Conservation (phyloP, 1,140 invertebrate species). For the Apis laboriosa region DNA sequence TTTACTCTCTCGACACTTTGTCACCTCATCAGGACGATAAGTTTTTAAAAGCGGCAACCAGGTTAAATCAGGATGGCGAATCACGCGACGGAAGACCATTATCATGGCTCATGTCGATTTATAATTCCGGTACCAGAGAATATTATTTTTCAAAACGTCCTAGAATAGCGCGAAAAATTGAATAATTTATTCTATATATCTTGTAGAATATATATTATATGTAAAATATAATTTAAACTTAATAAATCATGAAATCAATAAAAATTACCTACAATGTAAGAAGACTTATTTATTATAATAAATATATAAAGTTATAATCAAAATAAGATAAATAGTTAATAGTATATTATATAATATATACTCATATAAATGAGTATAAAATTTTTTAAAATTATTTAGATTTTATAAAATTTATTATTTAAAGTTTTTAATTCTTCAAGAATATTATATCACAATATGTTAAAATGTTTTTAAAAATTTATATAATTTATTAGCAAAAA, state of each 20-base stretch:
- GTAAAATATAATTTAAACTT: not conserved
- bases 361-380: too few species aligned
- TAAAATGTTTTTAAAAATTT: not conserved
- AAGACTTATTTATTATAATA: not conserved
- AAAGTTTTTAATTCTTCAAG: not conserved
- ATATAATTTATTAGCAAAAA: not conserved
- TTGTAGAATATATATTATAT: not conserved
- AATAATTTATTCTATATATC: not conserved
- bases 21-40: slow-evolving; percentile 61
- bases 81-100: slow-evolving; percentile 64
- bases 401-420: not conserved
- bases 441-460: not conserved
- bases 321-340: not conserved
- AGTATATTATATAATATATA: not conserved
- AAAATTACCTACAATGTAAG: not conserved
- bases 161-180: slow-evolving; percentile 14
- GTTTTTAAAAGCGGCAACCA: slow-evolving; percentile 64
- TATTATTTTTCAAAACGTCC: not conserved
- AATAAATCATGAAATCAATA: not conserved
- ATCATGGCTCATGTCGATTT: slow-evolving; percentile 35
- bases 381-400: not conserved
- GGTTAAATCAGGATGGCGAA: slow-evolving; percentile 67
- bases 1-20: slow-evolving; percentile 59
- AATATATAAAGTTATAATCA: not conserved
- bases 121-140: slow-evolving; percentile 45